A percentile compares a stretch with the other conserved stretches of the same genome.
Conservation (phyloP, 2,888 invertebrate genomes). For the Xylota segnis region DNA sequence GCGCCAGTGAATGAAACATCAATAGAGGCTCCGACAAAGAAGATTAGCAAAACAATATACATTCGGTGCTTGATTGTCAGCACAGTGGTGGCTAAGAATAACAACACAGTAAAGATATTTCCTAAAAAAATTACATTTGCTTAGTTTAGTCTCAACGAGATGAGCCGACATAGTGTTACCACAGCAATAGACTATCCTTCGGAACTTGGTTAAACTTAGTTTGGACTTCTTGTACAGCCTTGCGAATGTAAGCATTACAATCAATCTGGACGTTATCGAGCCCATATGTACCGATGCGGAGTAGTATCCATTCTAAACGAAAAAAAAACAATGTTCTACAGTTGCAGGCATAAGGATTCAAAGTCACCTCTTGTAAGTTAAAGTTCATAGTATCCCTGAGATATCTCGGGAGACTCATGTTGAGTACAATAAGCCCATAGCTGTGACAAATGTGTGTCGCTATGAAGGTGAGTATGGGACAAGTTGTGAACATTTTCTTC, state of each 20-base stretch:
- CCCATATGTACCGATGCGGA: constrained; percentile 81
- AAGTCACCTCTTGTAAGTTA: constrained; percentile 82
- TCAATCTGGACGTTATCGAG: constrained; percentile 79
- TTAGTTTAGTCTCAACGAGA: background rate
- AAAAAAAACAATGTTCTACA: background rate
- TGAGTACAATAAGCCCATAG: constrained; percentile 83
- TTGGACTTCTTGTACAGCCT: constrained; percentile 77
- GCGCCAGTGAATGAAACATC: constrained; percentile 84
- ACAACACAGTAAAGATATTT: constrained; percentile 78
- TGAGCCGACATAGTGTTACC: constrained; percentile 56
- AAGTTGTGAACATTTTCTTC: constrained; percentile 84
- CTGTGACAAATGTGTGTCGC: constrained; percentile 85
- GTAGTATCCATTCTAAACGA: constrained; percentile 79
- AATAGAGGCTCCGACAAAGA: constrained; percentile 81
- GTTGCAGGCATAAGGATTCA: background rate
- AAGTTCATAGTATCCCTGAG: constrained; percentile 84
- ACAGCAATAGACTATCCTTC: constrained; percentile 79
- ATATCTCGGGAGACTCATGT: constrained; percentile 83
- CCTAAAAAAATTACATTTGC: constrained; percentile 77
- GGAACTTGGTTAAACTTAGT: constrained; percentile 78
- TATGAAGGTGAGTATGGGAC: constrained; percentile 84
- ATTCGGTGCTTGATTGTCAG: constrained; percentile 81
- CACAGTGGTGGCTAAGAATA: constrained; percentile 80
- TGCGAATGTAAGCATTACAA: constrained; percentile 79
- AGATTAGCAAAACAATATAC: constrained; percentile 81